Evolutionary conservation across 2,797 vertebrate species (phyloP), one percentile per base, ranked within the genome.

Genomic region (Staurois parvus): DNA sequence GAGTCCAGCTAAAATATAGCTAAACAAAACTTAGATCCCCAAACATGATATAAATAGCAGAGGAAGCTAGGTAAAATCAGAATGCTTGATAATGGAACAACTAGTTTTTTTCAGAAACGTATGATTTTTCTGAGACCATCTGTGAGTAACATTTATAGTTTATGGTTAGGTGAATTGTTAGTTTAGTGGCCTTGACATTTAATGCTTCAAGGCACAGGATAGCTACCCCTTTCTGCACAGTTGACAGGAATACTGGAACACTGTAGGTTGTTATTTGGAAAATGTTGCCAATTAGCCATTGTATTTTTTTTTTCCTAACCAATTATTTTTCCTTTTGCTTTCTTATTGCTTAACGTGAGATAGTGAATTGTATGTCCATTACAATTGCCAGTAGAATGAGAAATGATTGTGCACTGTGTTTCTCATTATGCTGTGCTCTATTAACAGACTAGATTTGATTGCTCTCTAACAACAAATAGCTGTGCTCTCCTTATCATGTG

Each of bases 401-500:
- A 72, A 78, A 66, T 62, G 48, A 69, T 79, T n/a, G 10, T 77
- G 30, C 76, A 74, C 29, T 78, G 28, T 66, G n/a, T 79, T 73
- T 62, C 68, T 45, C 24, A 64, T 79, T 79, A 79, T 72, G 37
- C 52, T 34, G 45, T 19, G 30, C 32, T 59, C 34, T 72, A 77
- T 77, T 86, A 86, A 86, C 79, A 72, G 72, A 68, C 10, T 64
- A 34, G 56, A 62, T 83, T 67, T 86, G 48, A 86, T 83, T 83
- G 75, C 85, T 87, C 83, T 76, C 85, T 87, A 87, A 87, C 69
- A 72, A 28, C 76, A 76, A 56, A 34, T 69, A 77, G 74, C 68
- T 74, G 15, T 52, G 52, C 59, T 75, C 32, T 67, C 29, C 26
- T 78, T 74, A 81, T 45, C 42, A 5, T 76, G 42, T 72, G 76